A percentile compares a stretch with the other conserved stretches of the same genome.
These are phyloP conservation scores for Coryphaenoides rupestris DNA, from an alignment of 2,113 vertebrate species.

Conservation along the genomic window DNA sequence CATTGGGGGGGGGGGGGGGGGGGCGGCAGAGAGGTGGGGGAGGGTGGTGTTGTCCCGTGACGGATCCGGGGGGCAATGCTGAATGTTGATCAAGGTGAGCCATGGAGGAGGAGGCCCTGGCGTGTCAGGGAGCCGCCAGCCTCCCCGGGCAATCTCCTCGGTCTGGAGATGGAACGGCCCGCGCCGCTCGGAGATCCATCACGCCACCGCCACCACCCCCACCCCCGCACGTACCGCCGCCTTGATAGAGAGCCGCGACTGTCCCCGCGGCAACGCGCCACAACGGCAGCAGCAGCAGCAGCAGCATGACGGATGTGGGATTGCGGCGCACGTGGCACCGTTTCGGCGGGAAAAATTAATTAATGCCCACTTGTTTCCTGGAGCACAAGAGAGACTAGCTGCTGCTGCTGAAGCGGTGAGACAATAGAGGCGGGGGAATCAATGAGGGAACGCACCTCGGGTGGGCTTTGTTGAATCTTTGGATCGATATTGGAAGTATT, in stretches of 20 bases:
- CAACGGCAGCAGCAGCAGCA: too few relatives aligned
- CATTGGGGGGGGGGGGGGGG: background rate
- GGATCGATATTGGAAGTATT: background rate
- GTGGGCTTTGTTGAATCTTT: too few relatives aligned
- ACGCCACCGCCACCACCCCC: constrained; percentile 59
- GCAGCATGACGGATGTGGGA: constrained; percentile 45
- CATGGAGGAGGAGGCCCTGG: constrained; percentile 51
- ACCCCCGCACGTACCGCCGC: constrained; percentile 43
- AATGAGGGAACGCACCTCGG: too few relatives aligned
- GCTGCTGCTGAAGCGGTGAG: background rate
- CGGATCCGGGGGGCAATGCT: constrained; percentile 62
- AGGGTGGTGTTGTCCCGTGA: constrained; percentile 55
- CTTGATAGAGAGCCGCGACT: constrained; percentile 57
- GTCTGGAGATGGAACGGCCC: constrained; percentile 66
- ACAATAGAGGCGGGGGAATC: background rate
- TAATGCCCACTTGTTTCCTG: constrained; percentile 27
- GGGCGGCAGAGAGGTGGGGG: too few relatives aligned
- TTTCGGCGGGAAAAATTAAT: constrained; percentile 48
- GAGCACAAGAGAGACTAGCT: constrained; percentile 8
- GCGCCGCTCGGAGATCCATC: constrained; percentile 59
- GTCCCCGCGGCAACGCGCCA: constrained; percentile 44
- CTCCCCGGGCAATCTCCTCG: constrained; percentile 68
- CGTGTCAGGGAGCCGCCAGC: constrained; percentile 64
- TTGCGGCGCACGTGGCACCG: constrained; percentile 39
- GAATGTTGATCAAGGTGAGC: constrained; percentile 76